These are phyloP conservation scores for Sebastolobus altivelis DNA, from an alignment of 2,797 vertebrate genomes.

Conservation along the genomic window DNA sequence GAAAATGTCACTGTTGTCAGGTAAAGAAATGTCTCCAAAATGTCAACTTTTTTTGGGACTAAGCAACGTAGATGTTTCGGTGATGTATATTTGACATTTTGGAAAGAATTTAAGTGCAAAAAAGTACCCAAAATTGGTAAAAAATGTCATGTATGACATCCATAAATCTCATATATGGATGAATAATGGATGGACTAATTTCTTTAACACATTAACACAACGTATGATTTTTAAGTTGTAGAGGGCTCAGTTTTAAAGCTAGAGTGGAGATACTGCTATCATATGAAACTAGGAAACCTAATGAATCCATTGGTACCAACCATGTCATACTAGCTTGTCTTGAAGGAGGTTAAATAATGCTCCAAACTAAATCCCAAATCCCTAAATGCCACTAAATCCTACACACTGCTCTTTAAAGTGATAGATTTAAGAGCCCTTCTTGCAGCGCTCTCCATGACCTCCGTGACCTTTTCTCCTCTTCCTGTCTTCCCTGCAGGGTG, in stretches of 20 bases:
- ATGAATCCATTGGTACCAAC: no score
- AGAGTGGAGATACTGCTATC: no score
- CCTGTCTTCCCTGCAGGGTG: constrained; percentile 83
- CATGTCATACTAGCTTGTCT: no score
- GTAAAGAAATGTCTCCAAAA: background rate
- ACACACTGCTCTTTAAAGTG: background rate
- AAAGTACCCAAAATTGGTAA: background rate
- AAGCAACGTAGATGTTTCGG: background rate
- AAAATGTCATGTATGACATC: background rate
- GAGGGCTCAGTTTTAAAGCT: no score
- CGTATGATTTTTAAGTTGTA: no score
- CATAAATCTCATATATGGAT: background rate
- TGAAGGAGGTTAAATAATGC: accelerated
- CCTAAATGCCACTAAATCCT: no score
- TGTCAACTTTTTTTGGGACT: background rate
- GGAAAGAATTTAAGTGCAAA: background rate
- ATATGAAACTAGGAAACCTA: no score
- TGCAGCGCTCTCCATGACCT: constrained; percentile 3
- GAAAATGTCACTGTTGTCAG: constrained; percentile 12
- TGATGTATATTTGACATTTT: background rate
- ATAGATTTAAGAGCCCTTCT: background rate
- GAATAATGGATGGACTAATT: no score
- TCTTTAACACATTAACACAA: background rate
- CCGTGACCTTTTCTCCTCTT: background rate
- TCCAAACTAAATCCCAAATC: no score